A percentile compares a stretch with the other conserved stretches of the same genome.
Conservation (phyloP, 53 echinoderm and acorn worm genomes). For the Zoroaster sp. region DNA sequence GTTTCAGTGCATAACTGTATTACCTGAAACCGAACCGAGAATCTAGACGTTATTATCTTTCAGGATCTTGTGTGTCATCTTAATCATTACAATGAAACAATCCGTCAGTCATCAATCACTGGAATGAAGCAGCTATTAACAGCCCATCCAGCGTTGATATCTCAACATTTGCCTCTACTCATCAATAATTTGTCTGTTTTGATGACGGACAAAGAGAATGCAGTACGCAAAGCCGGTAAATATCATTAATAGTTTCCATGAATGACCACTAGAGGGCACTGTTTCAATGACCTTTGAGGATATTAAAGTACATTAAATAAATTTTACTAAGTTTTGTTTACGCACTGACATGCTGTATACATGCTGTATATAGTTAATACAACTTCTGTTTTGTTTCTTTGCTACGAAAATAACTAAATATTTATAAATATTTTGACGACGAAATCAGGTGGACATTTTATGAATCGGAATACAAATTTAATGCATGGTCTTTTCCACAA, state of each 20-base stretch:
- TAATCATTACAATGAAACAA: constrained; percentile 86
- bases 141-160: constrained; percentile 59
- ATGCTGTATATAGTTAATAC: background rate
- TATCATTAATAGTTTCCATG: background rate
- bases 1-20: too few species aligned
- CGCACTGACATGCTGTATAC: background rate
- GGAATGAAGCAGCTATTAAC: constrained; percentile 78
- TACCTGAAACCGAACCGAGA: too few species aligned
- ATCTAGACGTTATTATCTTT: too few species aligned
- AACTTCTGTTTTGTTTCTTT: background rate
- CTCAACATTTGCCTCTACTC: constrained; percentile 69
- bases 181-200: constrained; percentile 67
- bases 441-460: background rate
- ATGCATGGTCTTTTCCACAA: too few species aligned
- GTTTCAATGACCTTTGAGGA: background rate
- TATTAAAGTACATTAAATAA: too few species aligned
- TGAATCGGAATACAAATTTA: too few species aligned
- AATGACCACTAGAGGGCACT: background rate
- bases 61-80: constrained; percentile 89
- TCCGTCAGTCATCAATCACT: constrained; percentile 62
- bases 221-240: constrained; percentile 72
- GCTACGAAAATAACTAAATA: background rate
- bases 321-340: background rate
- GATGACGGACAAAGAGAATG: constrained; percentile 73
- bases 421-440: background rate